A percentile compares a stretch with the other conserved stretches of the same genome.
Conservation (phyloP, 2,888 invertebrate genomes). For the Caenorhabditis sulstoni region DNA sequence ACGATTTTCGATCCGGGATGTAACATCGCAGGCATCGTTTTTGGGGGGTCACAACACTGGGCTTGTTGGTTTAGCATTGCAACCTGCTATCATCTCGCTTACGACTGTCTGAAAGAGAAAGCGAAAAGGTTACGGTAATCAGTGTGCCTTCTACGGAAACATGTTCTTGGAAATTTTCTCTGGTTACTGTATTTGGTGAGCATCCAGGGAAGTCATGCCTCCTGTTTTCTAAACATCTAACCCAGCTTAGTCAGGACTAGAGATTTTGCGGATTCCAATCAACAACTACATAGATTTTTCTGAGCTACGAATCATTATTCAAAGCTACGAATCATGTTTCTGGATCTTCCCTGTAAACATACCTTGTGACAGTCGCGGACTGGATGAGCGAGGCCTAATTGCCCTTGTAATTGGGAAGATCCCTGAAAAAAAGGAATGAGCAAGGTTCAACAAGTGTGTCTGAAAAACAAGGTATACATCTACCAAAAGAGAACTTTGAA, state of each 20-base stretch:
- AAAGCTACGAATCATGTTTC: too few species aligned
- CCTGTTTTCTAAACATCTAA: too few species aligned
- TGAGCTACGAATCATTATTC: too few species aligned
- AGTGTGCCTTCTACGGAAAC: too few species aligned
- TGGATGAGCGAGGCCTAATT: constrained; percentile 45
- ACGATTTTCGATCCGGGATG: not conserved
- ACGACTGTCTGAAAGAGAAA: constrained; percentile 33
- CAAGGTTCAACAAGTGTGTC: not conserved
- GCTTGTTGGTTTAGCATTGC: constrained; percentile 53
- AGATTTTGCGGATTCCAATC: too few species aligned
- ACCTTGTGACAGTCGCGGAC: constrained; percentile 47
- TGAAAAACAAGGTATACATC: not conserved
- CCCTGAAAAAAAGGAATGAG: constrained; percentile 25
- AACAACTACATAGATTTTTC: too few species aligned
- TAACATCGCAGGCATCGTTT: not conserved
- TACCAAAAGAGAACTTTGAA: not conserved
- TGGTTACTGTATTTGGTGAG: too few species aligned
- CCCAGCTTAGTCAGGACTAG: too few species aligned
- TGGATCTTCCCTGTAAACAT: not conserved
- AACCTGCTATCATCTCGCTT: constrained; percentile 38
- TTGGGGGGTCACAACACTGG: constrained; percentile 49
- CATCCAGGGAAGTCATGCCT: too few species aligned
- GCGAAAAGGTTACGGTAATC: too few species aligned
- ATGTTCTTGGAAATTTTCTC: too few species aligned
- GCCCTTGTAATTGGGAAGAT: constrained; percentile 35